Evolutionary conservation across 2,797 vertebrate genomes (phyloP).

Genomic region (Mormyrus hasselquistii): DNA sequence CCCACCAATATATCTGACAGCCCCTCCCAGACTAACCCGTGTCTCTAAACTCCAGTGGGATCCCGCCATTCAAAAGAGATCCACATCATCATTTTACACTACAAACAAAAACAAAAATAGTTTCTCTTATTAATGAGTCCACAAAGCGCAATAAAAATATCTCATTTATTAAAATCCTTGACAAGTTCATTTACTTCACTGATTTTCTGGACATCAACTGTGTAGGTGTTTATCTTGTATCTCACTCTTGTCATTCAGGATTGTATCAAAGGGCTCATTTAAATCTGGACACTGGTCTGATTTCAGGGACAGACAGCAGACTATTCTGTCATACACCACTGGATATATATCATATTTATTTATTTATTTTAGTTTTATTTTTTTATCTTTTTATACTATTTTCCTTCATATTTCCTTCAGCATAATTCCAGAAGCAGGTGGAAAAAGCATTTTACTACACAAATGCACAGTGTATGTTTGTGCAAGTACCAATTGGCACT

Average conservation of each 20-base stretch:
- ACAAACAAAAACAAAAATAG: slow-evolving; percentile 41
- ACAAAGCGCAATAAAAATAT: slow-evolving; percentile 29
- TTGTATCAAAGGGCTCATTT: slow-evolving; percentile 40
- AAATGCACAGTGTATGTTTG: background rate
- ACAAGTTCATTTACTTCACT: slow-evolving; percentile 20
- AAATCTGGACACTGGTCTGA: slow-evolving; percentile 58
- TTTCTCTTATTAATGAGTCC: slow-evolving; percentile 40
- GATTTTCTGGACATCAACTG: slow-evolving; percentile 44
- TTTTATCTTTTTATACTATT: background rate
- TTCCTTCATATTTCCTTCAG: background rate
- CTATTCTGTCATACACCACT: background rate
- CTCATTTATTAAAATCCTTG: slow-evolving; percentile 40
- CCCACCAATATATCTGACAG: background rate
- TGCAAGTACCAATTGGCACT: background rate
- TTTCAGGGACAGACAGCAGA: slow-evolving; percentile 43
- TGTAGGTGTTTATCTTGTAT: slow-evolving; percentile 55
- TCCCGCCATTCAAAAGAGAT: slow-evolving; percentile 38
- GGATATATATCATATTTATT: background rate
- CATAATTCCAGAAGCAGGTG: background rate
- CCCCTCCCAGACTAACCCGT: background rate
- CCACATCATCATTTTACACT: slow-evolving; percentile 36
- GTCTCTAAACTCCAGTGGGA: background rate
- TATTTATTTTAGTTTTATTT: background rate
- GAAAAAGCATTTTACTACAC: background rate
- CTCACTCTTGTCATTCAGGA: slow-evolving; percentile 40